These are phyloP conservation scores for Hetaerina titia DNA, from an alignment of 2,888 invertebrate genomes.

Conservation along the genomic window DNA sequence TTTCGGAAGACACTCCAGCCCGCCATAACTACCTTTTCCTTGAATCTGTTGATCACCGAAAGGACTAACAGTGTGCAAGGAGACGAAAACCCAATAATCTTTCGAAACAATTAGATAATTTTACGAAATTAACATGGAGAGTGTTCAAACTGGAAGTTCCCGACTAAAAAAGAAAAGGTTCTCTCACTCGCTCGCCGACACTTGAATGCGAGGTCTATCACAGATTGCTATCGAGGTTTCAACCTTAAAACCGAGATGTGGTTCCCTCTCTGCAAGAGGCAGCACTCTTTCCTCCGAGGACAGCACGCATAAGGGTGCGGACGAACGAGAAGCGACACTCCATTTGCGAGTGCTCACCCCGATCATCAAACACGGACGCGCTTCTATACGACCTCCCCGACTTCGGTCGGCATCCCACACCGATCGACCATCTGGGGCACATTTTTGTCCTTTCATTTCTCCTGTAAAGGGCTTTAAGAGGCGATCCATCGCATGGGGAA, in stretches of 20 bases:
- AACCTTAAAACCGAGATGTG: conserved; percentile 22
- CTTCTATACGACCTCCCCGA: not conserved
- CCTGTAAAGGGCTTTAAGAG: not conserved
- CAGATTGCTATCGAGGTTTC: not conserved
- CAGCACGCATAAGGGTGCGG: not conserved
- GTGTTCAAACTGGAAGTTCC: not conserved
- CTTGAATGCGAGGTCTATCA: not conserved
- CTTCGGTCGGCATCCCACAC: not conserved
- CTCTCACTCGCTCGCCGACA: not conserved
- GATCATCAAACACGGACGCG: not conserved
- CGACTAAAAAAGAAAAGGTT: not conserved
- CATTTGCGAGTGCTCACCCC: not conserved
- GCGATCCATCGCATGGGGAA: not conserved
- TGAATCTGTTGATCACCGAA: not conserved
- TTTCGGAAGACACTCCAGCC: not conserved
- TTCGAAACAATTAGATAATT: not conserved
- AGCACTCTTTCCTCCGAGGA: not conserved
- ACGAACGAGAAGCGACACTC: not conserved
- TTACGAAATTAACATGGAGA: not conserved
- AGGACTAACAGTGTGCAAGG: not conserved
- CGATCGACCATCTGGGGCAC: not conserved
- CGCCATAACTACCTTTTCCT: not conserved
- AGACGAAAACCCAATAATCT: not conserved
- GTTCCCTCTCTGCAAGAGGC: not conserved
- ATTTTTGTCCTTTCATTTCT: no score